Evolutionary conservation across 2,113 vertebrate species (phyloP).

Genomic region (Crypturellus undulatus): DNA sequence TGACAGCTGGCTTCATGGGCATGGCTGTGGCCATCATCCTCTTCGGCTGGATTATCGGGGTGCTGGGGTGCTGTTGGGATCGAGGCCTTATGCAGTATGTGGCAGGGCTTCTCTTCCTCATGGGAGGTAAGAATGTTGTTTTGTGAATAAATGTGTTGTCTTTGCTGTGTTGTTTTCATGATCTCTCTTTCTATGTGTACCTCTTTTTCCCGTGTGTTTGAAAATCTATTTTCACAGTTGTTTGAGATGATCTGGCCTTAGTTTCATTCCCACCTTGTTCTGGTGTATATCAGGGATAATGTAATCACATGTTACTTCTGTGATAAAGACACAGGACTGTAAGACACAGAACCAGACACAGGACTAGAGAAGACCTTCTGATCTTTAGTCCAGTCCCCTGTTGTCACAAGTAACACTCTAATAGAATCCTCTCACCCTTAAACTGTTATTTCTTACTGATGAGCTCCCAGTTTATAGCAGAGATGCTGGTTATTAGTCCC

Average conservation of each 20-base stretch:
- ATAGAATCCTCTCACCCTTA: not conserved
- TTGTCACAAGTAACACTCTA: not conserved
- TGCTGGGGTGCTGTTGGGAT: constrained; percentile 97
- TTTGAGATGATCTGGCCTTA: not conserved
- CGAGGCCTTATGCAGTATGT: constrained; percentile 99
- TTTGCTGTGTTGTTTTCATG: not conserved
- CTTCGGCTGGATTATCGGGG: constrained; percentile 95
- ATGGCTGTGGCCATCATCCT: constrained; percentile 99
- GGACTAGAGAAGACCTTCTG: not conserved
- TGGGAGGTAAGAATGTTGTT: constrained; percentile 89
- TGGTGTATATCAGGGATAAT: not conserved
- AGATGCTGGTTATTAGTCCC: not conserved
- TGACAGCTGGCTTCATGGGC: constrained; percentile 99
- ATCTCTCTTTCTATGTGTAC: not conserved
- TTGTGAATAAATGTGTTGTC: not conserved
- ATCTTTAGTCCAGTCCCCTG: not conserved
- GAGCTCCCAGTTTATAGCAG: not conserved
- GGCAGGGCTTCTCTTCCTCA: constrained; percentile 97
- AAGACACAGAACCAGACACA: not conserved
- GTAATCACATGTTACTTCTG: not conserved
- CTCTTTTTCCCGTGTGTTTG: not conserved
- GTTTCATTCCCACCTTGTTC: not conserved
- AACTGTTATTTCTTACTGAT: not conserved
- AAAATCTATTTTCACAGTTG: not conserved
- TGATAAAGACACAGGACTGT: not conserved